A percentile compares a stretch with the other conserved stretches of the same genome.
Conservation (phyloP, 2,113 vertebrate species). For the Elephantulus edwardii region DNA sequence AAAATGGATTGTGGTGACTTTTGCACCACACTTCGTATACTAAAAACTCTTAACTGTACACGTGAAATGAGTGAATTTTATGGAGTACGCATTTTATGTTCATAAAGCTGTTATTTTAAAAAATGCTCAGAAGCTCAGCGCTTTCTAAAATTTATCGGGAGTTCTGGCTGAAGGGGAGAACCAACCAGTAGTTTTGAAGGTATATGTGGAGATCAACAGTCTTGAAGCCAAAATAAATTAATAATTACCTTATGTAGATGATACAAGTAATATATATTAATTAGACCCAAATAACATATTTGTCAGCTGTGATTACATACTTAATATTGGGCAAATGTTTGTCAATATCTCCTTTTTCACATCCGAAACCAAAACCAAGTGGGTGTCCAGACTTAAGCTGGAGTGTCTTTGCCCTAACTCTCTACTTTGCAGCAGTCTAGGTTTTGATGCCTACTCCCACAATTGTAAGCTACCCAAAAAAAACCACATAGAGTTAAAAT, state of each 20-base stretch:
- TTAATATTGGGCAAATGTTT: neutral
- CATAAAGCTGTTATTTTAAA: constrained; percentile 2
- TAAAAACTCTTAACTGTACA: neutral
- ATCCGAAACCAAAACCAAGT: neutral
- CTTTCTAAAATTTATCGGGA: neutral
- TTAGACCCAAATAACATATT: neutral
- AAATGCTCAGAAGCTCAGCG: neutral
- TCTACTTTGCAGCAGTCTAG: neutral
- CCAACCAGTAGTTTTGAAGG: constrained; percentile 54
- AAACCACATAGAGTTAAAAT: neutral
- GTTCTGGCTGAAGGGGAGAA: neutral
- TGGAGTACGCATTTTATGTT: neutral
- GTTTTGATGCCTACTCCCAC: neutral
- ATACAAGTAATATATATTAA: too few relatives aligned
- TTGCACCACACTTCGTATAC: neutral
- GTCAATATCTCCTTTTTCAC: neutral
- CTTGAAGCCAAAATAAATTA: neutral
- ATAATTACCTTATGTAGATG: too few relatives aligned
- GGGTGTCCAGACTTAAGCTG: neutral
- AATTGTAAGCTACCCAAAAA: neutral
- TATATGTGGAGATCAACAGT: neutral
- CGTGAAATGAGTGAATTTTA: neutral
- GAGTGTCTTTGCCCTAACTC: neutral
- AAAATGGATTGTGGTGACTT: neutral
- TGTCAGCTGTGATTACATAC: neutral